Evolutionary conservation across 2,888 invertebrate genomes (phyloP).

Genomic region (Sinhomidia bicolor): DNA sequence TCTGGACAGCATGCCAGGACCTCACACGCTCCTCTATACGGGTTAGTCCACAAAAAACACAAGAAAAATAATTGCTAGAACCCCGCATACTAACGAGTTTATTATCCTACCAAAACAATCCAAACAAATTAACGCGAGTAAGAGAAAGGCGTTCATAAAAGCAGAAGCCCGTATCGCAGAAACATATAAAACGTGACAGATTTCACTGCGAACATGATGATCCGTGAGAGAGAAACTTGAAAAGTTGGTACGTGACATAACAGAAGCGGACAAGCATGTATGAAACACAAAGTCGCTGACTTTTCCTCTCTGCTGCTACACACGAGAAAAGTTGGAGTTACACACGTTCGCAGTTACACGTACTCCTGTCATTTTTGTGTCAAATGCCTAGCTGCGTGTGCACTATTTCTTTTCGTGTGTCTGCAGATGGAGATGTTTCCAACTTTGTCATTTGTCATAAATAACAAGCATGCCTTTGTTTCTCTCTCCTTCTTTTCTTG

Average conservation of each 20-base stretch:
- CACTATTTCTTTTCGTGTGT: background rate
- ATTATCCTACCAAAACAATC: no score
- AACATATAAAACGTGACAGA: background rate
- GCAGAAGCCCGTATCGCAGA: background rate
- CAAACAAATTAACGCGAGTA: no score
- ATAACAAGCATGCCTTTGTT: background rate
- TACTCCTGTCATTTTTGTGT: background rate
- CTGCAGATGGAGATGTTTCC: background rate
- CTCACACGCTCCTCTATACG: slow-evolving; percentile 75
- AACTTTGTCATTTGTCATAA: slow-evolving; percentile 19
- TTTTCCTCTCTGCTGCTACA: background rate
- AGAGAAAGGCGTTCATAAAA: no score
- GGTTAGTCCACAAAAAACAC: slow-evolving; percentile 63
- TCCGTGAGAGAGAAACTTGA: background rate
- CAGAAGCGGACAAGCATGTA: no score
- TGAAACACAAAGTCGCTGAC: background rate
- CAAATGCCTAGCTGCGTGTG: no score
- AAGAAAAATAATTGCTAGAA: background rate
- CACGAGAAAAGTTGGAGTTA: background rate
- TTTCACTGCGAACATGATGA: background rate
- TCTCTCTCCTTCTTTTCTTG: background rate
- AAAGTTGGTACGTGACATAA: background rate
- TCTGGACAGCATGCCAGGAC: slow-evolving; percentile 63
- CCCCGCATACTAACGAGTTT: background rate
- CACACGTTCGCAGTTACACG: background rate